These are phyloP conservation scores for Dendrocopos noguchii DNA, from an alignment of 2,113 vertebrate species.

Conservation along the genomic window DNA sequence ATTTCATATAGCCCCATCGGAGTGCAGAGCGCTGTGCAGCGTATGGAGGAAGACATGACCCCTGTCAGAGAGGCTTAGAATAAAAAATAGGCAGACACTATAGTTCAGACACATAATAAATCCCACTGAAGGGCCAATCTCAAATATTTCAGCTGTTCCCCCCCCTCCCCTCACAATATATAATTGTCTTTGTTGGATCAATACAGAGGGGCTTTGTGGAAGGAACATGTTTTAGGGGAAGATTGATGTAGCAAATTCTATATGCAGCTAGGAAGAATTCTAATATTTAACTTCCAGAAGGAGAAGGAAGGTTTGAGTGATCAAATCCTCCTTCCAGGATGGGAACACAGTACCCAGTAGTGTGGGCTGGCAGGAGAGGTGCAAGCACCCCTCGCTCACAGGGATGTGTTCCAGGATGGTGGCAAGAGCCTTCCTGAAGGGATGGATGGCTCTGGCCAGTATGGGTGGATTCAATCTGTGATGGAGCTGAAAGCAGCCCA, in stretches of 20 bases:
- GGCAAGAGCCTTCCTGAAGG: neutral
- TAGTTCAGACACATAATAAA: slow-evolving; percentile 57
- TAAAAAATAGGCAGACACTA: slow-evolving; percentile 72
- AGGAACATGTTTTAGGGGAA: slow-evolving; percentile 28
- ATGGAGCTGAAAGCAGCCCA: neutral
- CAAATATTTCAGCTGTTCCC: slow-evolving; percentile 58
- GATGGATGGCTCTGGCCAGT: fast-evolving
- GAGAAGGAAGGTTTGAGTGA: neutral
- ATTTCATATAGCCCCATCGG: slow-evolving; percentile 34
- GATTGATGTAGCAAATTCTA: slow-evolving; percentile 53
- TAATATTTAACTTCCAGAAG: slow-evolving; percentile 28
- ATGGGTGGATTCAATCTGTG: fast-evolving
- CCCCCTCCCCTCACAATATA: neutral
- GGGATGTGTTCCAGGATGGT: neutral
- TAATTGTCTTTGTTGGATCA: slow-evolving; percentile 71
- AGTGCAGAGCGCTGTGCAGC: neutral
- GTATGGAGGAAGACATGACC: slow-evolving; percentile 62
- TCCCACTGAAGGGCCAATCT: slow-evolving; percentile 56
- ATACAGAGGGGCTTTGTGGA: slow-evolving; percentile 72
- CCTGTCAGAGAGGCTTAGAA: slow-evolving; percentile 64
- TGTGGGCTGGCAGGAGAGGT: neutral
- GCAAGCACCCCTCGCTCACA: fast-evolving
- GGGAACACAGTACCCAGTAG: neutral
- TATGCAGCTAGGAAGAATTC: slow-evolving; percentile 40
- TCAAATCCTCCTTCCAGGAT: neutral